A percentile compares a stretch with the other conserved stretches of the same genome.
Evolutionary conservation across 2,888 invertebrate genomes (phyloP).

Genomic region (Scaptomyza cyrtandrae): DNA sequence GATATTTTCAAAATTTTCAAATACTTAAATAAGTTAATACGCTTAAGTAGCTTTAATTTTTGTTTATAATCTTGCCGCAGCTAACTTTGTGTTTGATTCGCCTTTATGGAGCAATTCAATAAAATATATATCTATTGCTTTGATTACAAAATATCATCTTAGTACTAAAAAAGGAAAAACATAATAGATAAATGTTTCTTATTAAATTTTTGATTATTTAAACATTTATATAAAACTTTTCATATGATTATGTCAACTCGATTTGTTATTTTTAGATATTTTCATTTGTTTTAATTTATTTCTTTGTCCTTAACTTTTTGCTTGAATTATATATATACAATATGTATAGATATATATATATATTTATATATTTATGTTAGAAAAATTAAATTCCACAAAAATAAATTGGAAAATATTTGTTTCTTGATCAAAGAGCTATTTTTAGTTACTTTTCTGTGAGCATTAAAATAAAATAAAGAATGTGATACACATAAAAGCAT

Average conservation of each 20-base stretch:
- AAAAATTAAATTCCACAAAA: slow-evolving; percentile 16
- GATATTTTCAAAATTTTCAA: slow-evolving; percentile 16
- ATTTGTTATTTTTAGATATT: too few relatives aligned
- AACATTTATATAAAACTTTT: too few relatives aligned
- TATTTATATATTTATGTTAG: not conserved
- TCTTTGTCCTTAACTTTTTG: slow-evolving; percentile 45
- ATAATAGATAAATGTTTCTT: too few relatives aligned
- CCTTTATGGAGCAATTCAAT: slow-evolving; percentile 17
- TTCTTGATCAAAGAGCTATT: slow-evolving; percentile 23
- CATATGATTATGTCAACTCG: too few relatives aligned
- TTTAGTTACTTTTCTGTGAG: slow-evolving; percentile 1
- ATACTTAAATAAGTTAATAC: slow-evolving; percentile 14
- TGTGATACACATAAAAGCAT: not conserved
- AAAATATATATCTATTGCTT: slow-evolving; percentile 16
- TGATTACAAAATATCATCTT: not conserved
- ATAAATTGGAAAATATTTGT: slow-evolving; percentile 4
- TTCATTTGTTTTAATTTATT: slow-evolving; percentile 24
- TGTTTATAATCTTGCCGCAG: slow-evolving; percentile 22
- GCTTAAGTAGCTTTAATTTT: slow-evolving; percentile 10
- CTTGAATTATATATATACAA: slow-evolving; percentile 1
- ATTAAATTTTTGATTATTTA: too few relatives aligned
- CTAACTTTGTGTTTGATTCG: slow-evolving; percentile 7
- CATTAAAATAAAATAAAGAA: not conserved
- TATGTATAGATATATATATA: not conserved
- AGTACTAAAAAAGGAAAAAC: too few relatives aligned